These are phyloP conservation scores for Batillaria attramentaria DNA, from an alignment of 1,140 invertebrate species.

Conservation along the genomic window DNA sequence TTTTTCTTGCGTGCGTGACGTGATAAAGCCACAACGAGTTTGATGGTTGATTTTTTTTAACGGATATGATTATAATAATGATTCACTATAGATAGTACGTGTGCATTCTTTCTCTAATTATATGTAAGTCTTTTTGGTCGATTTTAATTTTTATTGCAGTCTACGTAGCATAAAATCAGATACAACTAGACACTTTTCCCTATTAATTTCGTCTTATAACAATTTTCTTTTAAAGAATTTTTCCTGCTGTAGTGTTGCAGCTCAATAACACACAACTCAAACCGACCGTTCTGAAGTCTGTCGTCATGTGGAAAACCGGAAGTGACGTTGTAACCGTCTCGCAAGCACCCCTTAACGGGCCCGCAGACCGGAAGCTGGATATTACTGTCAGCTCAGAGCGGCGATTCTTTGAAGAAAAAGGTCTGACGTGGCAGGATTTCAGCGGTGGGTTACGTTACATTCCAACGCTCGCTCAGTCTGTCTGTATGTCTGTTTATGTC, in stretches of 20 bases:
- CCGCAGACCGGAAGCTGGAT: conserved; percentile 42
- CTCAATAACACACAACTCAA: neutral
- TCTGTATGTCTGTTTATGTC: too few species aligned
- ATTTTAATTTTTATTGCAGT: neutral
- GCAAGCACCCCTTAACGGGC: conserved; percentile 35
- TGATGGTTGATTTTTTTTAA: too few species aligned
- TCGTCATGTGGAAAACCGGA: conserved; percentile 36
- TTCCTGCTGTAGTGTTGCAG: neutral
- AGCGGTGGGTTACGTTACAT: conserved; percentile 47
- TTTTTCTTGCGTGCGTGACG: too few species aligned
- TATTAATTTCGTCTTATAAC: too few species aligned
- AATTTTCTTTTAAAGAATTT: neutral
- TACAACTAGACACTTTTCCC: neutral
- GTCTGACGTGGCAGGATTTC: conserved; percentile 54
- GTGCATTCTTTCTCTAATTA: neutral
- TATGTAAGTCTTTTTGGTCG: neutral
- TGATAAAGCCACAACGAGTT: too few species aligned
- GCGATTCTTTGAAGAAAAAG: conserved; percentile 43
- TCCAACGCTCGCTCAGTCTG: too few species aligned
- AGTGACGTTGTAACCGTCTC: conserved; percentile 46
- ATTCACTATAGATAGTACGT: neutral
- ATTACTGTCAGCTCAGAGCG: conserved; percentile 48
- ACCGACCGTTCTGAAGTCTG: conserved; percentile 36
- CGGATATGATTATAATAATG: too few species aligned
- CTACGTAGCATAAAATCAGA: neutral